Percentiles rank a stretch among this genome's conserved stretches.
Conservation (phyloP, 2,797 vertebrate species). For the Anabacerthia variegaticeps region DNA sequence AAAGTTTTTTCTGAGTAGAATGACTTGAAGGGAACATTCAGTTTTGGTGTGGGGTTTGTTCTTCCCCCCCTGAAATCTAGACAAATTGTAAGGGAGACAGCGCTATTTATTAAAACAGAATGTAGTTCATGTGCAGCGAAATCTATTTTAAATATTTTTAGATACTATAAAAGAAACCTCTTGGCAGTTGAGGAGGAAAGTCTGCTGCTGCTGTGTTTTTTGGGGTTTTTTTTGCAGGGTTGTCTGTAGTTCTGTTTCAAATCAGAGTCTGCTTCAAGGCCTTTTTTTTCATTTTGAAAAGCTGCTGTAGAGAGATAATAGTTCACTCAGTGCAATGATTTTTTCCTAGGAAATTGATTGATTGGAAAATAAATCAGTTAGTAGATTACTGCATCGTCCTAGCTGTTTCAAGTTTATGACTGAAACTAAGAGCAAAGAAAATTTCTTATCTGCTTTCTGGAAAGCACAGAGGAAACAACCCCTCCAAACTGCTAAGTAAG, state of each 20-base stretch:
- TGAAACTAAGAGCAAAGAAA: conserved; percentile 2
- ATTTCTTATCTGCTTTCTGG: conserved; percentile 16
- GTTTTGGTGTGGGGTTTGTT: not conserved
- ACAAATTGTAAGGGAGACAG: not conserved
- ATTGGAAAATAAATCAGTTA: not conserved
- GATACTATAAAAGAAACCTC: not conserved
- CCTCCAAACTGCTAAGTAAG: not conserved
- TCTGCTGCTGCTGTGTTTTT: not conserved
- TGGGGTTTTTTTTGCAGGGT: not conserved
- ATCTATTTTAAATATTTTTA: not conserved
- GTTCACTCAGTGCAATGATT: not conserved
- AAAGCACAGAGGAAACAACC: not conserved
- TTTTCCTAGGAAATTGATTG: not conserved
- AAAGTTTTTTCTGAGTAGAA: not conserved
- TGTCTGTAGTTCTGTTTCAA: not conserved
- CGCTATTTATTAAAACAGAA: not conserved
- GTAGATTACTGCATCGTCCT: not conserved
- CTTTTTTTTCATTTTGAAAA: not conserved
- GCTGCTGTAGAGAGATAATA: not conserved
- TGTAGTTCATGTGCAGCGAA: not conserved
- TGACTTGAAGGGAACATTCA: not conserved
- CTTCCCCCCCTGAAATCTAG: not conserved
- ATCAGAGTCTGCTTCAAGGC: not conserved
- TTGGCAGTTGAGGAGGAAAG: not conserved
- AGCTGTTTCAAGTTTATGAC: not conserved